Evolutionary conservation across 2,797 vertebrate genomes (phyloP).

Genomic region (Clamator glandarius): DNA sequence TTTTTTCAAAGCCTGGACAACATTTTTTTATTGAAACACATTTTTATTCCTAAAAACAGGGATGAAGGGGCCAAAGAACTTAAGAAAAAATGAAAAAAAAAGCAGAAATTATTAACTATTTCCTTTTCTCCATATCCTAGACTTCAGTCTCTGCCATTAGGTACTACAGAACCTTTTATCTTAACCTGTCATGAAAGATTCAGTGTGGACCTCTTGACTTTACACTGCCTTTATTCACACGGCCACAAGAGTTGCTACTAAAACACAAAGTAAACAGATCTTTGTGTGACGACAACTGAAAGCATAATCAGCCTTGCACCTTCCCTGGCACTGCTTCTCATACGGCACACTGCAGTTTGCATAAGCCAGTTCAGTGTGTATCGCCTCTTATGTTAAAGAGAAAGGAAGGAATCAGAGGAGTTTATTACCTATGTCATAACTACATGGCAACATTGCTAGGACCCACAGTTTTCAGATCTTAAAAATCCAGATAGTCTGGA

Average conservation of each 20-base stretch:
- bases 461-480: not conserved
- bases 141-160: not conserved
- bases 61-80: not conserved
- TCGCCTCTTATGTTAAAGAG: not conserved
- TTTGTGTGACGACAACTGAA: not conserved
- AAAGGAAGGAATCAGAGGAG: not conserved
- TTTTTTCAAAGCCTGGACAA: not conserved
- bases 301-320: not conserved
- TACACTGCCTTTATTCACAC: not conserved
- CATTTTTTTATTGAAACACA: not conserved
- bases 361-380: not conserved
- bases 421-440: not conserved
- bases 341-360: accelerated
- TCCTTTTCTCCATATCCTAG: not conserved
- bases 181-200: not conserved
- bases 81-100: not conserved
- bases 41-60: not conserved
- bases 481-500: not conserved
- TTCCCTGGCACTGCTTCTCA: not conserved
- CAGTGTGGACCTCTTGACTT: not conserved
- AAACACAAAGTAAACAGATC: not conserved
- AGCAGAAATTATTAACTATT: not conserved
- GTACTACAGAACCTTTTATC: not conserved
- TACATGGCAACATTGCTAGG: not conserved
- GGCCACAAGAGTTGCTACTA: not conserved